Conservation (phyloP, 2,888 invertebrate species). For the Monopis laevigella region DNA sequence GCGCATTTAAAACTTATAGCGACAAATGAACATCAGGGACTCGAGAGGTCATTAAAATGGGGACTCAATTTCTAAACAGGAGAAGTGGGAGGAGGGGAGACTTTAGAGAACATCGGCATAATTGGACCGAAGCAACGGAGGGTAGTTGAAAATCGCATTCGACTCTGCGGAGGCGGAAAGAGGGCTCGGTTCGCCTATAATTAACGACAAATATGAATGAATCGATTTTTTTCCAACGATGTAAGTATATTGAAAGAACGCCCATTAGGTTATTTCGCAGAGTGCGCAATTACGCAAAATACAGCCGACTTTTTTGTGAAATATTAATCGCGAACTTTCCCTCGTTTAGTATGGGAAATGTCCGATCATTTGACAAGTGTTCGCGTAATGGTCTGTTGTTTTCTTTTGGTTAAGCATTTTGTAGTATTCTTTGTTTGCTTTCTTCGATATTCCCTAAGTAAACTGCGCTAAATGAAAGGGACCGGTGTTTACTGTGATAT, state of each 20-base stretch:
- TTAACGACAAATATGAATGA: conserved; percentile 67
- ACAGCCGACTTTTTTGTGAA: conserved; percentile 8
- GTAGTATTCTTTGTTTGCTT: conserved; percentile 42
- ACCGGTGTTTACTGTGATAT: not conserved
- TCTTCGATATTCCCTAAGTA: conserved; percentile 26
- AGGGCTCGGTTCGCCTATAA: conserved; percentile 56
- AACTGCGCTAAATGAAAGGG: conserved; percentile 9
- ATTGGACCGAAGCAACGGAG: conserved; percentile 57
- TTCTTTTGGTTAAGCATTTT: conserved; percentile 32
- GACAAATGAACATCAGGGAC: conserved; percentile 66
- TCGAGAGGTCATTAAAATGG: conserved; percentile 66
- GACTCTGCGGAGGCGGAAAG: conserved; percentile 60
- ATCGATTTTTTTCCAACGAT: conserved; percentile 43
- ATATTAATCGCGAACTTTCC: conserved; percentile 24
- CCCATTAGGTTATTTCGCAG: conserved; percentile 46
- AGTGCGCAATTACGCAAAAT: conserved; percentile 51
- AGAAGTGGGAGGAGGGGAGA: conserved; percentile 41
- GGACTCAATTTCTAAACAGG: conserved; percentile 60
- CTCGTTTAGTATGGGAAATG: conserved; percentile 54
- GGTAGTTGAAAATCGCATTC: conserved; percentile 57
- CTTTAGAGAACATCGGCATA: conserved; percentile 56
- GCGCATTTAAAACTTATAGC: conserved; percentile 39
- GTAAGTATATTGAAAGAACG: conserved; percentile 30
- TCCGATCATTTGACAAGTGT: conserved; percentile 55
- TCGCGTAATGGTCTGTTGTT: conserved; percentile 34